phyloP scores from a whole-genome alignment of 37 sponge, comb jelly and placozoan species.

The Axinella damicornis region DNA sequence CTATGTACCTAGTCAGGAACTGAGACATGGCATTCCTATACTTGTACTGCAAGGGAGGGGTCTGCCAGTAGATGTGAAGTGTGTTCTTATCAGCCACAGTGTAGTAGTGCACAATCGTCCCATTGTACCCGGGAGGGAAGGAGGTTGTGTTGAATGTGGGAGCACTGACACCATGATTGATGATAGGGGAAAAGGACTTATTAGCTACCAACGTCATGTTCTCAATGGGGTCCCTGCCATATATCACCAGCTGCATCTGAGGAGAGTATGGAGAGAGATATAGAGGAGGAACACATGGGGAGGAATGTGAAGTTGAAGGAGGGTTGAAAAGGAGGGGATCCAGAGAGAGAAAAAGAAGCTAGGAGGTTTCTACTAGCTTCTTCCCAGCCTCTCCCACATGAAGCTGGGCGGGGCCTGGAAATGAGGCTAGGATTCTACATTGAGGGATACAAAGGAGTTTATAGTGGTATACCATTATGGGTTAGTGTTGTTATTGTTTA shows the following conservation, averaged over 20 bases:
- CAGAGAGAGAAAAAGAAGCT: too few relatives aligned
- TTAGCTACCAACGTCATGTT: conserved; percentile 50
- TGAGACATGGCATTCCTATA: conserved; percentile 27
- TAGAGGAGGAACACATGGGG: too few relatives aligned
- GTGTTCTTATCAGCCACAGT: conserved; percentile 43
- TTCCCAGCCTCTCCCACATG: too few relatives aligned
- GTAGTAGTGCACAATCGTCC: conserved; percentile 44
- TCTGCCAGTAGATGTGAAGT: conserved; percentile 67
- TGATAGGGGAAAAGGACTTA: conserved; percentile 68
- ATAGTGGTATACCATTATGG: too few relatives aligned
- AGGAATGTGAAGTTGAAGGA: too few relatives aligned
- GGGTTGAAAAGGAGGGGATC: too few relatives aligned
- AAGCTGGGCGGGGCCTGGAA: too few relatives aligned
- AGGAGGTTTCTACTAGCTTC: too few relatives aligned
- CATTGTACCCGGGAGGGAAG: conserved; percentile 39
- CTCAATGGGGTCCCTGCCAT: conserved; percentile 69
- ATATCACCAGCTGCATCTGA: conserved; percentile 90
- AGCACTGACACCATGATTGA: conserved; percentile 49
- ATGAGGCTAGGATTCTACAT: too few relatives aligned
- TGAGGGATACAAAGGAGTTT: too few relatives aligned
- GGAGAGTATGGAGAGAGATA: background rate
- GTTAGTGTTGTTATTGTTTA: too few relatives aligned
- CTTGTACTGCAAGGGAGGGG: background rate
- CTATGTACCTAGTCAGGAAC: conserved; percentile 56
- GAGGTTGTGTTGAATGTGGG: conserved; percentile 27